Evolutionary conservation across 2,113 vertebrate species (phyloP), one percentile per base, ranked within the genome.

Genomic region (Hymenochirus boettgeri): DNA sequence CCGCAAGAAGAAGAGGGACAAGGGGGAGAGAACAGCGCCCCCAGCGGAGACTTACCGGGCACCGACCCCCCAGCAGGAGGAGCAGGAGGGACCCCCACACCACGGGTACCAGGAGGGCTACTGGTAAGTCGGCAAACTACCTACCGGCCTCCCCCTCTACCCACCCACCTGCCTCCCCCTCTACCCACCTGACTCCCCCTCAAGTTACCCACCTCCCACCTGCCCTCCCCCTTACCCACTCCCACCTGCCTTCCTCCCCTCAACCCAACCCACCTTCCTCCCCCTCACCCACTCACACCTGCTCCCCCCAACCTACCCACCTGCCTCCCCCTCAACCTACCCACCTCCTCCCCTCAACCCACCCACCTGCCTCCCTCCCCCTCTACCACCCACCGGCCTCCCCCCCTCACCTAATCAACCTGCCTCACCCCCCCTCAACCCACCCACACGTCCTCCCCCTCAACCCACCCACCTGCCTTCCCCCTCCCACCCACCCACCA

Each of bases 401-500:
- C 2, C 13, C 18, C 15, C 3, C 15, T 15, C 52, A 2, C 2
- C 25, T 31, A 4, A 31, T 31, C 4, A 31, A 31, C n/a, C n/a
- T n/a, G n/a, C n/a, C n/a, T n/a, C n/a, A n/a, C n/a, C 91, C 91
- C 79, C 92, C 92, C 78, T 92, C 92, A 31, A n/a, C n/a, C n/a
- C n/a, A 91, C 91, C 85, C 90, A 91, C 62, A 88, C 94, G 89
- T 91, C 89, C 86, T 92, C 86, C 95, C 94, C 74, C 88, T 96
- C 84, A 90, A 94, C 84, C 93, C 71, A 94, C 95, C 86, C 89
- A 91, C 88, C 95, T 95, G 83, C 91, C 96, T 92, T 90, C 89
- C 89, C 90, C 91, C 54, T 92, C 93, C 9, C 4, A 4, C 29
- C 29, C 29, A 4, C 29, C 10, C 5, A 4, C 29, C 29, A 5